phyloP scores from a whole-genome alignment of 1,140 invertebrate species.

The Polypedilum vanderplanki region DNA sequence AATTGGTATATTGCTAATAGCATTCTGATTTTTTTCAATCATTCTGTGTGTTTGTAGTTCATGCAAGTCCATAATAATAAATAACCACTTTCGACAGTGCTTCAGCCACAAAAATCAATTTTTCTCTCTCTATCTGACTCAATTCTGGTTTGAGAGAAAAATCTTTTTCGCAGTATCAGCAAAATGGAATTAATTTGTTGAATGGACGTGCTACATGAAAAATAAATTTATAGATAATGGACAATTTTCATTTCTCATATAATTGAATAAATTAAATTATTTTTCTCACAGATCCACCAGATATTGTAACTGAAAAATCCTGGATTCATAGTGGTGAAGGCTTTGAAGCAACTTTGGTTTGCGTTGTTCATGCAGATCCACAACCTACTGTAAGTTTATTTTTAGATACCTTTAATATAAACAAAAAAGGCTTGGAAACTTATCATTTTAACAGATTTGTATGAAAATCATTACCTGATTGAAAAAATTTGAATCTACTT shows the following conservation, averaged over 20 bases:
- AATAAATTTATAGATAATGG: neutral
- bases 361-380: constrained; percentile 65
- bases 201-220: neutral
- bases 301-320: constrained; percentile 60
- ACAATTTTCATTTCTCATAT: neutral
- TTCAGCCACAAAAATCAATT: constrained; percentile 8
- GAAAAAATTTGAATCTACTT: too few relatives aligned
- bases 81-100: neutral
- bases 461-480: too few relatives aligned
- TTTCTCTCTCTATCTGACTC: too few relatives aligned
- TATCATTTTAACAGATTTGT: too few relatives aligned
- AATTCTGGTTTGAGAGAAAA: too few relatives aligned
- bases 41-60: neutral
- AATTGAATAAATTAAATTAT: constrained; percentile 25
- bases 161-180: neutral
- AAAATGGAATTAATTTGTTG: constrained; percentile 14
- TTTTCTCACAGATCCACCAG: constrained; percentile 51
- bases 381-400: constrained; percentile 54
- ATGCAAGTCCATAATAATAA: neutral
- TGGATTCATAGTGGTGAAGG: constrained; percentile 69
- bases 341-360: constrained; percentile 62
- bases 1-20: neutral
- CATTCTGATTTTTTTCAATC: neutral
- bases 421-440: too few relatives aligned
- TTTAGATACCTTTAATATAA: neutral